A percentile compares a stretch with the other conserved stretches of the same genome.
Evolutionary conservation across 1,140 invertebrate species (phyloP).

Genomic region (Archivesica marissinica): DNA sequence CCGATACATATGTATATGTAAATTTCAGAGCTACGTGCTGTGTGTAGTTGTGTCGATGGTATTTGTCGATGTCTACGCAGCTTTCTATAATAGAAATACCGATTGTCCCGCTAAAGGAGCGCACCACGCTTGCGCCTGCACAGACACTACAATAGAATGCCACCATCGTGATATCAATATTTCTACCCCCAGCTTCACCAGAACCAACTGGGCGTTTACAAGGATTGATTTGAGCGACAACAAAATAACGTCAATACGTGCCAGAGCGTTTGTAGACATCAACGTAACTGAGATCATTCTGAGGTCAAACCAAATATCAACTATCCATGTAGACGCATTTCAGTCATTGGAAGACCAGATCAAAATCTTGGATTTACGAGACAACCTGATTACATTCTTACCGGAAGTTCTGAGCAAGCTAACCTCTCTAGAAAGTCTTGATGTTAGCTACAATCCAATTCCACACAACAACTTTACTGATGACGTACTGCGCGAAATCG

Average conservation of each 20-base stretch:
- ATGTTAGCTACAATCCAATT: conserved; percentile 49
- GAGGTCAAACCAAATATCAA: not conserved
- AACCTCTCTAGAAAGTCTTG: not conserved
- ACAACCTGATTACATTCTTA: conserved; percentile 2
- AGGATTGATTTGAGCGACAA: conserved; percentile 29
- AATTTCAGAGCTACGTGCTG: too few relatives aligned
- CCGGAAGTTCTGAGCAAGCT: not conserved
- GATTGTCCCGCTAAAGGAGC: conserved; percentile 26
- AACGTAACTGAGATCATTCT: conserved; percentile 46
- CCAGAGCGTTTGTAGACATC: not conserved
- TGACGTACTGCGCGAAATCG: conserved; percentile 28
- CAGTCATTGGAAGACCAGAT: conserved; percentile 9
- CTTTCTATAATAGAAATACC: not conserved
- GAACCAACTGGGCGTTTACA: conserved; percentile 15
- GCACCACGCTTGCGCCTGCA: not conserved
- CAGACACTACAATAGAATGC: conserved; percentile 3
- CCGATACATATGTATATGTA: too few relatives aligned
- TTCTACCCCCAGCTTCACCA: not conserved
- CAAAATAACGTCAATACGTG: not conserved
- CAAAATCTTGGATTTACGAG: conserved; percentile 9
- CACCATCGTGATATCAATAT: not conserved
- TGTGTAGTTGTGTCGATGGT: too few relatives aligned
- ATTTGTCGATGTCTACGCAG: too few relatives aligned
- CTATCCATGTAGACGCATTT: conserved; percentile 8
- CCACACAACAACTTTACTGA: conserved; percentile 15